Percentiles rank a stretch among this genome's conserved stretches.
phyloP scores from a whole-genome alignment of 1,140 invertebrate genomes.

The Ectropis grisescens region DNA sequence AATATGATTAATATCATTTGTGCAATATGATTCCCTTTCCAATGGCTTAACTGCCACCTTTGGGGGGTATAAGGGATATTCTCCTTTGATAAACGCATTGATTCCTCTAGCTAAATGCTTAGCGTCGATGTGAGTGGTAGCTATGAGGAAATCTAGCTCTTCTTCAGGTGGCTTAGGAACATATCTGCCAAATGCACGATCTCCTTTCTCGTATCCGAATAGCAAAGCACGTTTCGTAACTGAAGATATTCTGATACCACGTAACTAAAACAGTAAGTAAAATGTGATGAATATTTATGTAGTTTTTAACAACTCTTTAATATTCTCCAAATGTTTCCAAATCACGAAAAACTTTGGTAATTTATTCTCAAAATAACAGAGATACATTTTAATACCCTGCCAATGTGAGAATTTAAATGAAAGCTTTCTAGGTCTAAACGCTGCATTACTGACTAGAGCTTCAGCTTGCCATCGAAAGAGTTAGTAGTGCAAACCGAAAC shows the following conservation, averaged over 20 bases:
- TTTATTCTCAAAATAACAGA: no score
- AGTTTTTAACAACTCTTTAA: no score
- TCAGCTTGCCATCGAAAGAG: no score
- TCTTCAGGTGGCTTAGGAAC: conserved; percentile 11
- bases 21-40: conserved; percentile 26
- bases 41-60: conserved; percentile 8
- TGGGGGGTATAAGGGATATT: conserved; percentile 40
- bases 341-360: no score
- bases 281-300: neutral
- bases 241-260: conserved; percentile 22
- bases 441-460: no score
- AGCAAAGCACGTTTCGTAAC: conserved; percentile 11
- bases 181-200: conserved; percentile 20
- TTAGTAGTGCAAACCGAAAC: no score
- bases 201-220: conserved; percentile 30
- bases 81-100: conserved; percentile 34
- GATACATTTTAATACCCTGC: no score
- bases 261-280: conserved; percentile 23
- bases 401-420: no score
- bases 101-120: conserved; percentile 25
- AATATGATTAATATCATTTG: conserved; percentile 42
- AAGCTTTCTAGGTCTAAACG: no score
- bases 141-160: conserved; percentile 32
- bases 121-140: conserved; percentile 41
- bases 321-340: no score